Evolutionary conservation across 2,797 vertebrate species (phyloP).

Genomic region (Neostethus bicornis): DNA sequence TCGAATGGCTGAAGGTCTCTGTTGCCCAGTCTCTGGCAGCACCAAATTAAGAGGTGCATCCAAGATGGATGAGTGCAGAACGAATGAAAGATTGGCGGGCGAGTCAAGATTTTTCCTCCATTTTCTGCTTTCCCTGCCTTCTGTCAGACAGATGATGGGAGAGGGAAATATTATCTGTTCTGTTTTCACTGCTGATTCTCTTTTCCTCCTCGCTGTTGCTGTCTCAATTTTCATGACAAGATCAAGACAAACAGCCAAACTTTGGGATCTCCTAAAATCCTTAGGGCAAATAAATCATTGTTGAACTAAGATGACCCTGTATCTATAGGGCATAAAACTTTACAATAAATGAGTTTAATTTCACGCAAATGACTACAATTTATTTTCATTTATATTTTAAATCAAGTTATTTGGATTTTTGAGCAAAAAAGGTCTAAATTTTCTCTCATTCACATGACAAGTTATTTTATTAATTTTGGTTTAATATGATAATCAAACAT

Average conservation of each 20-base stretch:
- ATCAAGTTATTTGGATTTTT: too few species aligned
- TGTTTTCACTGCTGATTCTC: constrained; percentile 68
- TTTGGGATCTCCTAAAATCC: constrained; percentile 5
- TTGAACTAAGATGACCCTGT: neutral
- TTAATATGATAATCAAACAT: too few species aligned
- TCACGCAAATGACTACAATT: neutral
- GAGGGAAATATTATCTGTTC: constrained; percentile 74
- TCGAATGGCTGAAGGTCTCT: constrained; percentile 81
- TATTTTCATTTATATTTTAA: neutral
- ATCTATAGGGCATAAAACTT: too few species aligned
- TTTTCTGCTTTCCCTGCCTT: constrained; percentile 59
- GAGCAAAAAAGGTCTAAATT: too few species aligned
- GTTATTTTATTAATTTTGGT: too few species aligned
- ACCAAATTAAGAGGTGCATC: constrained; percentile 83
- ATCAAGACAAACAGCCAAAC: constrained; percentile 40
- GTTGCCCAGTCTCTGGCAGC: constrained; percentile 76
- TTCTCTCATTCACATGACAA: too few species aligned
- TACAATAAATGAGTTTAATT: neutral
- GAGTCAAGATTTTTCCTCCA: constrained; percentile 67
- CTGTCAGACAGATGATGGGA: constrained; percentile 78
- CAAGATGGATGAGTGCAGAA: constrained; percentile 78
- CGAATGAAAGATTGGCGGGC: constrained; percentile 80
- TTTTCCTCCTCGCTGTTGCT: constrained; percentile 59
- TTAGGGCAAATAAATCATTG: too few species aligned
- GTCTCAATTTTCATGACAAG: constrained; percentile 67